Evolutionary conservation across 2,888 invertebrate genomes (phyloP).

Genomic region (Pachycephus smyrnensis): DNA sequence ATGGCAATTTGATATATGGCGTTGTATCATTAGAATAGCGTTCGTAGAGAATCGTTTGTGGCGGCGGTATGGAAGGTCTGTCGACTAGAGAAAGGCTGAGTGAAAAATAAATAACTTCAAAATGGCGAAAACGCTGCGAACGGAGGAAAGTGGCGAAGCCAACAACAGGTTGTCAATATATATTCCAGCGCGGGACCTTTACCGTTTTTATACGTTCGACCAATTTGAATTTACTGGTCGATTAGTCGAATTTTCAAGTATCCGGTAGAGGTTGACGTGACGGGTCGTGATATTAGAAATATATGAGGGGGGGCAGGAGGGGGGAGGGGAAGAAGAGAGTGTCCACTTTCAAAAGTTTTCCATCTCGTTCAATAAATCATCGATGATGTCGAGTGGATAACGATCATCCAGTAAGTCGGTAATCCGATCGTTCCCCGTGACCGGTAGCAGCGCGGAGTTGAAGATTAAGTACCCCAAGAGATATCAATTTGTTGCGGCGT

Average conservation of each 20-base stretch:
- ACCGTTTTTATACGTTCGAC: neutral
- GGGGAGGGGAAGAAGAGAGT: too few relatives aligned
- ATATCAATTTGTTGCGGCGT: slow-evolving; percentile 8
- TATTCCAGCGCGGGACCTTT: neutral
- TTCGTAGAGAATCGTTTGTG: neutral
- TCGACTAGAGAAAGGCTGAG: neutral
- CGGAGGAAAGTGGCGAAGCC: neutral
- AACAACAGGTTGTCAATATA: neutral
- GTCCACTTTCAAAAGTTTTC: neutral
- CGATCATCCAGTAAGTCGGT: neutral
- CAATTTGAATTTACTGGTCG: neutral
- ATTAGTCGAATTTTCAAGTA: neutral
- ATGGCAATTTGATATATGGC: neutral
- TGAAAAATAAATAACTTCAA: neutral
- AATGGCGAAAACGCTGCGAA: neutral
- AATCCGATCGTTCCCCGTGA: neutral
- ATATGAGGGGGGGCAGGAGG: too few relatives aligned
- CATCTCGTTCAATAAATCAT: neutral
- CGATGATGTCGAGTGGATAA: neutral
- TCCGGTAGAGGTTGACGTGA: neutral
- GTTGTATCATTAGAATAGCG: neutral
- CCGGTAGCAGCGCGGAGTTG: slow-evolving; percentile 1
- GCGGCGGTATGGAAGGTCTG: neutral
- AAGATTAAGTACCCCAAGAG: neutral
- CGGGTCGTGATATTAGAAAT: neutral